A percentile compares a stretch with the other conserved stretches of the same genome.
phyloP scores from a whole-genome alignment of 1,140 invertebrate species.

The Apocrypta bakeri region DNA sequence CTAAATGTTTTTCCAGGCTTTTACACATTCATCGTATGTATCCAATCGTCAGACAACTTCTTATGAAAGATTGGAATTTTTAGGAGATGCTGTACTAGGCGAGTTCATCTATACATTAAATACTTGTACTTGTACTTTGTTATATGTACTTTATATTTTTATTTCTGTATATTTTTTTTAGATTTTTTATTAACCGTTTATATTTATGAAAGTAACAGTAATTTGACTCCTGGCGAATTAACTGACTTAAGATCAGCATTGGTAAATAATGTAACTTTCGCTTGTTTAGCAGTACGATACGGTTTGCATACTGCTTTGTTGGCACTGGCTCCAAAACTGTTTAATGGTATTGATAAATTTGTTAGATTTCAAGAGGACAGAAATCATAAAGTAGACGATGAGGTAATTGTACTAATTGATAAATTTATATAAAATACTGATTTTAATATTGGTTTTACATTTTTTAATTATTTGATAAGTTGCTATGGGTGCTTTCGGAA shows the following conservation, averaged over 20 bases:
- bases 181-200: slow-evolving; percentile 94
- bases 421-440: slow-evolving; percentile 6
- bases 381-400: slow-evolving; percentile 79
- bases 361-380: slow-evolving; percentile 85
- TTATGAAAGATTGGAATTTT: slow-evolving; percentile 95
- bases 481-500: slow-evolving; percentile 78
- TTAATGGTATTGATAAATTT: slow-evolving; percentile 85
- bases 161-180: slow-evolving; percentile 56
- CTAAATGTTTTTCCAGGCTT: slow-evolving; percentile 79
- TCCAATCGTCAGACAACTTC: slow-evolving; percentile 90
- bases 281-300: slow-evolving; percentile 89
- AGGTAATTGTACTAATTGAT: slow-evolving; percentile 70
- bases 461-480: slow-evolving; percentile 31
- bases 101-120: slow-evolving; percentile 38
- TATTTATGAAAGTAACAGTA: slow-evolving; percentile 84
- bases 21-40: slow-evolving; percentile 94
- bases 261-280: slow-evolving; percentile 97
- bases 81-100: slow-evolving; percentile 94
- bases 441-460: neutral
- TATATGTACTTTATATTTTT: neutral
- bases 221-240: slow-evolving; percentile 87
- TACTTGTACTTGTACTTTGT: neutral
- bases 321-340: slow-evolving; percentile 78
- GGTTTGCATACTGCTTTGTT: slow-evolving; percentile 85
- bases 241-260: slow-evolving; percentile 94